phyloP scores from a whole-genome alignment of 1,140 invertebrate species.

The Drosophila pachea region DNA sequence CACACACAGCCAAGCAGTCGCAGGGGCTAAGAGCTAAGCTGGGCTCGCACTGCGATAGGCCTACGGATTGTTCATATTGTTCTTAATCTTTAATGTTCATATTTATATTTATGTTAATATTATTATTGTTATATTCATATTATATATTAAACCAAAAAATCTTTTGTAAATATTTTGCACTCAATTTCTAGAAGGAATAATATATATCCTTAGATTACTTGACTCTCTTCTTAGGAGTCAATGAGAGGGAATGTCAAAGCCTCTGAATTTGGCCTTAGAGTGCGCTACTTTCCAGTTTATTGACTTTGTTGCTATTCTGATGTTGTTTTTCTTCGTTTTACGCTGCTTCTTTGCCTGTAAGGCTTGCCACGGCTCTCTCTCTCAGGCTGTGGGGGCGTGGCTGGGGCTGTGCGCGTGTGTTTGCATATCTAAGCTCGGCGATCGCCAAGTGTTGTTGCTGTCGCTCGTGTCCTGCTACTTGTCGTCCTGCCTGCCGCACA shows the following conservation, averaged over 20 bases:
- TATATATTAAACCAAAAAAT: no score
- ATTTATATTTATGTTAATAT: no score
- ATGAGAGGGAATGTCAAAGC: no score
- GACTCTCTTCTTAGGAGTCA: no score
- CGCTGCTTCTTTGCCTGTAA: not conserved
- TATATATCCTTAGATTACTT: no score
- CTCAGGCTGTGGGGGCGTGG: not conserved
- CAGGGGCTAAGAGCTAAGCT: constrained; percentile 21
- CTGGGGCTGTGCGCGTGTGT: constrained; percentile 43
- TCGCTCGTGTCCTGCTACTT: not conserved
- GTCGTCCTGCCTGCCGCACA: constrained; percentile 45
- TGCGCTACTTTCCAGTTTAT: not conserved
- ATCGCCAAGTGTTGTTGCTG: constrained; percentile 49
- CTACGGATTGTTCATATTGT: no score
- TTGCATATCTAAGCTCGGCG: constrained; percentile 58
- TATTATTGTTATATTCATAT: no score
- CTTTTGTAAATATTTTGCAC: no score
- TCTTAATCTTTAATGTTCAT: no score
- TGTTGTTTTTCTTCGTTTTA: constrained; percentile 19
- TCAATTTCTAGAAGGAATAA: no score
- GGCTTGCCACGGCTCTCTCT: constrained; percentile 4
- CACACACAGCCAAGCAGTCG: constrained; percentile 15
- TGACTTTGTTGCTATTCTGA: not conserved
- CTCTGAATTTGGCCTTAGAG: no score
- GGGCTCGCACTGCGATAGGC: constrained; percentile 26